Evolutionary conservation across 2,113 vertebrate species (phyloP), one percentile per base, ranked within the genome.

Genomic region (Nesogale talazaci): DNA sequence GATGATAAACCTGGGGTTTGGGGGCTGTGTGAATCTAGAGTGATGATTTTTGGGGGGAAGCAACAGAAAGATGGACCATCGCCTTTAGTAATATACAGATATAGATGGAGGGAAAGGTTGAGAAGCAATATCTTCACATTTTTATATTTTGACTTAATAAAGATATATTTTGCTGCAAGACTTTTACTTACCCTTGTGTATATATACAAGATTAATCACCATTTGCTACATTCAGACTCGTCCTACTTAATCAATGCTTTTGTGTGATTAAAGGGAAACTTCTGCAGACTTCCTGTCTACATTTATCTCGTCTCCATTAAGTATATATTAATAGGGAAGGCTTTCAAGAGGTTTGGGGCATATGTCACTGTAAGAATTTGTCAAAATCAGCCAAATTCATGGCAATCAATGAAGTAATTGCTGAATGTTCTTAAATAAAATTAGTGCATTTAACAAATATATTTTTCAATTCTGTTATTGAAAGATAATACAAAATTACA

Each of bases 171-270:
- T 61, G 59, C 12, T 61, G 59, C 59, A 20, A 61, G 16, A 61
- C 16, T 61, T 61, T 61, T 23, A 61, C 86, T 61, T 85, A 3
- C 92, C 19, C 40, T 91, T 93, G 22, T 93, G 75, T 78, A 95
- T 87, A 77, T 81, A 95, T 87, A 40, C 94, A 14, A 96, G 74
- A 96, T 92, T 91, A 95, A 65, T 40, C 87, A 59, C 56, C 57
- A 87, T 97, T 96, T 95, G 72, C 36, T 87, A 40, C 72, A 94
- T 95, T 95, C 56, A 93, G 14, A 95, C 89, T 95, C 85, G 95
- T 31, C 8, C 3, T 88, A 23, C 23, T 92, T 95, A 95, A 95
- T 96, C 87, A 96, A 92, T 92, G 42, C 7, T 96, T 95, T 95
- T 94, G 23, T 70, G 31, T 74, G 38, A 89, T 91, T 88, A 95